Conservation (phyloP, 2,113 vertebrate species). For the Platycercus adscitus region DNA sequence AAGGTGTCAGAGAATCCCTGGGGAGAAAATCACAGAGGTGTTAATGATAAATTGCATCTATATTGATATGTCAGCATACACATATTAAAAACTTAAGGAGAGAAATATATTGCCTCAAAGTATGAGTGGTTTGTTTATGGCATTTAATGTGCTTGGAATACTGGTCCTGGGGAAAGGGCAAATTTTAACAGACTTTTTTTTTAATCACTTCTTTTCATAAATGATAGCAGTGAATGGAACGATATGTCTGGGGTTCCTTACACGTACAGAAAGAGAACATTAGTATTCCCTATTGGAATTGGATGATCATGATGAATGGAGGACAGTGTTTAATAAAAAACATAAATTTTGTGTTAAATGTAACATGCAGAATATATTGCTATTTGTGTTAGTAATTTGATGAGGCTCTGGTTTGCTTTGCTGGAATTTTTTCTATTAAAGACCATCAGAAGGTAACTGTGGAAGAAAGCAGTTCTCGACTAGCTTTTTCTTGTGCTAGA, state of each 20-base stretch:
- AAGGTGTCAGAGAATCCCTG: neutral
- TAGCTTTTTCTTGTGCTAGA: neutral
- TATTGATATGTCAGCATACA: neutral
- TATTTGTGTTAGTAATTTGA: neutral
- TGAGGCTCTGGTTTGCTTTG: neutral
- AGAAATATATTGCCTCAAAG: neutral
- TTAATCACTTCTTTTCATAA: neutral
- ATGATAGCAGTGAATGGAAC: neutral
- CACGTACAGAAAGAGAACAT: neutral
- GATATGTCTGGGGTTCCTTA: neutral
- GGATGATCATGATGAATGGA: neutral
- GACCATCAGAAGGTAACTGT: neutral
- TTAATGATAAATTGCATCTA: neutral
- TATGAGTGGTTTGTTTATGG: neutral
- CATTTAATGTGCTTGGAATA: neutral
- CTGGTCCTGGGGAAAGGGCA: neutral
- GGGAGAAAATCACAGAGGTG: neutral
- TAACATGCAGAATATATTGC: neutral
- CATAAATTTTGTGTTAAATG: neutral
- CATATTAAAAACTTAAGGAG: neutral
- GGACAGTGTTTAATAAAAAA: neutral
- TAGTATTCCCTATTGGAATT: neutral
- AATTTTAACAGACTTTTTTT: neutral
- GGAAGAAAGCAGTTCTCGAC: neutral
- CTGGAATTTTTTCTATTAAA: neutral